Base-by-base conservation (phyloP, 1,140 invertebrate species). In the Brachionus plicatilis region DNA sequence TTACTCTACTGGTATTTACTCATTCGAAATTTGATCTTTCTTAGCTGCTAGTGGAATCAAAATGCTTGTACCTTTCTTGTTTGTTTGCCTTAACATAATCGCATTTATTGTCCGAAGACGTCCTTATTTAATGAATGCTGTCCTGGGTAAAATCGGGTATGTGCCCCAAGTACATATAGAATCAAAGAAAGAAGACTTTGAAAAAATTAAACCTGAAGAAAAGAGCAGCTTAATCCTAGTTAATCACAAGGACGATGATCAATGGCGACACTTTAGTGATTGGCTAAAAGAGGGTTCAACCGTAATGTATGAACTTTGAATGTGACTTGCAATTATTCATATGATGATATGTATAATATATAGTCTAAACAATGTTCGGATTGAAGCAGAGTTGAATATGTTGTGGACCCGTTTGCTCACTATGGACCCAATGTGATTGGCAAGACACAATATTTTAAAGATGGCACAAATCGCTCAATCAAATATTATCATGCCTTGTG, bases 171-270 rank as follows among this genome's bases (percentile, higher is more conserved):
- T 17, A 65, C 17, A n/a, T 53, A 53, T 65, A 65, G 56, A n/a
- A 65, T 65, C 56, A 20, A 65, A 65, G 56, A 65, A n/a, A 65
- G 17, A 27, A 24, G 24, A 65, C 56, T 65, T 65, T 65, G 56
- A 65, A 65, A 65, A 53, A 65, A 24, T 65, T 65, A 65, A 65
- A 2, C 24, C 56, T 5, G n/a, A n/a, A 65, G 56, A 65, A 65
- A 65, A 65, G 56, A 65, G 56, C 56, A 65, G 56, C 24, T 65
- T 24, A 65, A 65, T 65, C 56, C 56, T 65, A n/a, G 24, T 65
- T 65, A 65, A 65, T 65, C 56, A 65, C 56, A 65, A 65, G 56
- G 56, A n/a, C 24, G 56, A 65, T 65, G 56, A 65, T 65, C 56
- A 65, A 65, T 65, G 56, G 56, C 56, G 24, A 65, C 17, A 27